These are phyloP conservation scores for Pogonocherus hispidulus DNA, from an alignment of 2,888 invertebrate species.

Conservation along the genomic window DNA sequence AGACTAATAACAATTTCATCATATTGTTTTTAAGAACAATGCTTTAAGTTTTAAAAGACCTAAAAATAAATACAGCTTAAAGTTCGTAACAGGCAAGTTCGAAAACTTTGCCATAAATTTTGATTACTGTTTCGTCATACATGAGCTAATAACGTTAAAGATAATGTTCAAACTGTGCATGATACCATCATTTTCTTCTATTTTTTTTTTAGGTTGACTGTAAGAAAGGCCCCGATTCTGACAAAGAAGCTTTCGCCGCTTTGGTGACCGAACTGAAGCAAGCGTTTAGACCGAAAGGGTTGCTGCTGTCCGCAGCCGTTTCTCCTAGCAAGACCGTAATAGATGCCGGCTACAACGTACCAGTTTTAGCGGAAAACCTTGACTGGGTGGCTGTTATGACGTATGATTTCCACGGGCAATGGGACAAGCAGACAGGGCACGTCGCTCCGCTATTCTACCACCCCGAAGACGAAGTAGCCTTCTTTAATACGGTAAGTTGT, in stretches of 20 bases:
- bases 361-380: conserved; percentile 79
- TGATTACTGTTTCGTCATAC: too few species aligned
- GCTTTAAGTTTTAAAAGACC: too few species aligned
- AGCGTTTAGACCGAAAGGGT: conserved; percentile 66
- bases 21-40: too few species aligned
- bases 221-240: conserved; percentile 85
- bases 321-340: conserved; percentile 91
- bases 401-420: conserved; percentile 92
- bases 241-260: conserved; percentile 84
- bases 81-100: too few species aligned
- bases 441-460: conserved; percentile 88
- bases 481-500: conserved; percentile 83
- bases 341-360: conserved; percentile 87
- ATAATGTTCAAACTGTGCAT: too few species aligned
- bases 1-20: too few species aligned
- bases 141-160: too few species aligned
- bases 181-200: too few species aligned
- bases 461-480: conserved; percentile 84
- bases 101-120: too few species aligned
- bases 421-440: conserved; percentile 93
- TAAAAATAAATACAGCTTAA: too few species aligned
- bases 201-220: conserved; percentile 80
- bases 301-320: conserved; percentile 86
- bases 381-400: conserved; percentile 96
- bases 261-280: conserved; percentile 81